phyloP scores from a whole-genome alignment of 2,888 invertebrate species.

The Pterobdella sp. region DNA sequence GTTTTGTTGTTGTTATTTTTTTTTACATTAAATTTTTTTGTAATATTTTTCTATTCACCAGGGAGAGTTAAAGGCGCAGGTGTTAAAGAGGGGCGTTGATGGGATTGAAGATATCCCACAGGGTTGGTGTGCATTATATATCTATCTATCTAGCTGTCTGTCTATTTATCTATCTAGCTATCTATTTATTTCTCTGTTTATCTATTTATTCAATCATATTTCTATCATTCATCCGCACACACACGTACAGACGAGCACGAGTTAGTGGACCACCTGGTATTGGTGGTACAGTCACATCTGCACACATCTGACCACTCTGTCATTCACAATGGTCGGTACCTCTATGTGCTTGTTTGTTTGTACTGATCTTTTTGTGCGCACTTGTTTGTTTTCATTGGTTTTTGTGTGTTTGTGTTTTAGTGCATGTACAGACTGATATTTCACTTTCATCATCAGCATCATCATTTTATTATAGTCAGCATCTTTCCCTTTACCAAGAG shows the following conservation, averaged over 20 bases:
- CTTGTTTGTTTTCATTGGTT: too few species aligned
- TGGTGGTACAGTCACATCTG: constrained; percentile 89
- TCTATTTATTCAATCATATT: too few species aligned
- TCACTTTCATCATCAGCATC: too few species aligned
- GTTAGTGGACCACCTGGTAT: constrained; percentile 74
- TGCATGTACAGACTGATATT: too few species aligned
- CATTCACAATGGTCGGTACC: constrained; percentile 55
- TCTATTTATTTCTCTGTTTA: too few species aligned
- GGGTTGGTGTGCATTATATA: constrained; percentile 41
- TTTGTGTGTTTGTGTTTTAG: too few species aligned
- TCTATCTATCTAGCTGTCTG: too few species aligned
- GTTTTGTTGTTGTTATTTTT: constrained; percentile 9
- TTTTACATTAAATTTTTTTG: constrained; percentile 6
- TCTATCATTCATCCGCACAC: too few species aligned
- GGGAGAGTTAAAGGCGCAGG: constrained; percentile 60
- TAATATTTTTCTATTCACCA: constrained; percentile 36
- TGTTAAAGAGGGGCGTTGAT: constrained; percentile 77
- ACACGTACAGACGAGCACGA: constrained; percentile 43
- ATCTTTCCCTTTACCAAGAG: background rate
- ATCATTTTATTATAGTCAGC: too few species aligned
- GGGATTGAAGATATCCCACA: constrained; percentile 69
- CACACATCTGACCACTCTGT: constrained; percentile 81
- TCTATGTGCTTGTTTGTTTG: background rate
- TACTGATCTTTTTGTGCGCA: background rate
- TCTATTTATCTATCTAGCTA: too few species aligned